These are phyloP conservation scores for Mechanitis mazaeus DNA, from an alignment of 2,888 invertebrate species.

Conservation along the genomic window DNA sequence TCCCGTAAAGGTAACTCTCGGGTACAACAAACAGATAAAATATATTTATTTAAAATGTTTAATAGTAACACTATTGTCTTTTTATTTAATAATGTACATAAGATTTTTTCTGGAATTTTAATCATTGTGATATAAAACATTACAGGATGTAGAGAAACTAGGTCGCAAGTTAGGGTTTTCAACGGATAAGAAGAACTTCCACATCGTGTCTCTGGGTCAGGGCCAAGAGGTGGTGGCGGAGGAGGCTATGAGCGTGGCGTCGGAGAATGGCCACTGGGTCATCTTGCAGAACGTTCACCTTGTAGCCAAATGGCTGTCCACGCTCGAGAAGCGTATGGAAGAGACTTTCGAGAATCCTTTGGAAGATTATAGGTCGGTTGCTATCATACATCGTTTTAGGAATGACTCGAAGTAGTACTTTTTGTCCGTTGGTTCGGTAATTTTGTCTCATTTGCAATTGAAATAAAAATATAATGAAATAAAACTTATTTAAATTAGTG, in stretches of 20 bases:
- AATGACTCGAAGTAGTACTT: no score
- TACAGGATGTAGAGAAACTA: conserved; percentile 88
- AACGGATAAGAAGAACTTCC: conserved; percentile 87
- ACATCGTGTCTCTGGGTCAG: conserved; percentile 95
- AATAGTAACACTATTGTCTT: no score
- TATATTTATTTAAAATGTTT: background rate
- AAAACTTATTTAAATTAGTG: no score
- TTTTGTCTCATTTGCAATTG: no score
- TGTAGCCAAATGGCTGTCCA: conserved; percentile 91
- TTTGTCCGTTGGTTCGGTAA: no score
- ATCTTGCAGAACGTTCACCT: conserved; percentile 95
- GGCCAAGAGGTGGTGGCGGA: conserved; percentile 96
- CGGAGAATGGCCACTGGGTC: conserved; percentile 91
- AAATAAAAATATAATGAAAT: no score
- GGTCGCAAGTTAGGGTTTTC: conserved; percentile 89
- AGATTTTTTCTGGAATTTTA: no score
- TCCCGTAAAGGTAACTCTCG: conserved; percentile 83
- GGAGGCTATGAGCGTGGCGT: conserved; percentile 86
- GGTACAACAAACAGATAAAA: no score
- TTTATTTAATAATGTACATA: no score
- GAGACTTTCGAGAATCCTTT: conserved; percentile 82
- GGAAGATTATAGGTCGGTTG: conserved; percentile 70
- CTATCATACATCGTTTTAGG: no score
- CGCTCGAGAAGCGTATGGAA: conserved; percentile 94
- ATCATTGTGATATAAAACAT: conserved; percentile 12